phyloP scores from a whole-genome alignment of 2,797 vertebrate genomes.

The Propithecus deckenii region DNA sequence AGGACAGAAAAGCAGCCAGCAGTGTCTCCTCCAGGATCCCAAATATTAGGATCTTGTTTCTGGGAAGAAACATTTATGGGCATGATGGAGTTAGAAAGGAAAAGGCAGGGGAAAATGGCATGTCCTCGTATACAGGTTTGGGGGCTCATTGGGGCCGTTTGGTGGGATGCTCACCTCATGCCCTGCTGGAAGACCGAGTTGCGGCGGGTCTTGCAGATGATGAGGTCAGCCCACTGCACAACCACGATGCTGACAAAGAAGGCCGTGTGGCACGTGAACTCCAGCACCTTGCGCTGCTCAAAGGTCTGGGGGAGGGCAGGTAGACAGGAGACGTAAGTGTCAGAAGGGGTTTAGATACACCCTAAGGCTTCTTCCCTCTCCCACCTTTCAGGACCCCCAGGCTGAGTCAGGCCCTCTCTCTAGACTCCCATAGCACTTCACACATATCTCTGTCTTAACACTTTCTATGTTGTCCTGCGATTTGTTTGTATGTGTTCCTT shows the following conservation, averaged over 20 bases:
- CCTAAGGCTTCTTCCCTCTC: neutral
- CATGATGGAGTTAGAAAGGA: neutral
- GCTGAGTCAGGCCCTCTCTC: neutral
- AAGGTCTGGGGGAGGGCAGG: slow-evolving; percentile 75
- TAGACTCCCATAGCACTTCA: neutral
- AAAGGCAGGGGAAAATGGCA: neutral
- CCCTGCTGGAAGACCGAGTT: slow-evolving; percentile 96
- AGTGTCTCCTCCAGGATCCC: slow-evolving; percentile 88
- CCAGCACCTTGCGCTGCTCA: slow-evolving; percentile 86
- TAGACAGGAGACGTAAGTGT: neutral
- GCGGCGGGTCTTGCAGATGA: slow-evolving; percentile 94
- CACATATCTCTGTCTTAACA: neutral
- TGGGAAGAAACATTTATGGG: slow-evolving; percentile 37
- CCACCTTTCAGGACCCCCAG: neutral
- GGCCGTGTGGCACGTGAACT: slow-evolving; percentile 94
- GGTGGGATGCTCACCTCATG: slow-evolving; percentile 88
- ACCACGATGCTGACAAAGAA: slow-evolving; percentile 95
- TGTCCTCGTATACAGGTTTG: too few relatives aligned
- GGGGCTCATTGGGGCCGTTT: rapidly evolving
- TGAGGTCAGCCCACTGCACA: slow-evolving; percentile 88
- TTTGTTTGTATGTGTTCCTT: neutral
- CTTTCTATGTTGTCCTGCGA: neutral
- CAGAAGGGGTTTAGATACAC: neutral
- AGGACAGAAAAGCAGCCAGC: slow-evolving; percentile 83
- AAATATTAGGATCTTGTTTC: slow-evolving; percentile 88